Base-by-base conservation (phyloP, 2,797 vertebrate species). In the Acanthurus leucopareius region DNA sequence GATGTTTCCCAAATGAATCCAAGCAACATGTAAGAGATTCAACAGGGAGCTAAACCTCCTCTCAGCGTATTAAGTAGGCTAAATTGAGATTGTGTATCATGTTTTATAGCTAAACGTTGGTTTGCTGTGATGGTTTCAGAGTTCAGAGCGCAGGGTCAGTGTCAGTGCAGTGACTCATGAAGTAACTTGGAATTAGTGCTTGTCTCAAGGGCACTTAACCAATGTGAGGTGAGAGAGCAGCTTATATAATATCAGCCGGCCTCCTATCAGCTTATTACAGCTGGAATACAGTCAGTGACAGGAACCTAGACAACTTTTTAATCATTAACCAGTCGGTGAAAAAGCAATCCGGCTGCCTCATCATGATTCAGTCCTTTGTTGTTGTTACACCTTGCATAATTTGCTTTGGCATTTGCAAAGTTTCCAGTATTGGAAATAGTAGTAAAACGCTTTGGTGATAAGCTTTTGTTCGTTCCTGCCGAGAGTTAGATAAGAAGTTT, bases 261-360 rank as follows among this genome's bases (percentile, higher is more conserved):
- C 19, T 79, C 51, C 25, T 75, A 67, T 80, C 79, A 60, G 52
- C 62, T 1, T 51, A 75, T 84, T 59, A 69, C 69, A 77, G 80
- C 67, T 75, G 64, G 42, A 63, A 38, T 51, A 40, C 48, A 38
- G 25, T 47, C 51, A 22, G n/a, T 65, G 52, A 11, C 19, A 40
- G 52, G 61, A 53, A 58, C 35, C 15, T 20, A 52, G 58, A 22
- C 40, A 58, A n/a, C 49, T 35, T 72, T 69, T 22, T 48, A 79
- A 88, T 88, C 57, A 84, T 84, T 82, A 81, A 84, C 80, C 75
- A 51, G 64, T 28, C 25, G 0, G 38, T 49, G 40, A 60, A 60
- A 70, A 28, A 3, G 28, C 25, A 17, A 20, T 60, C 45, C 56
- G 17, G 3, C 35, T 52, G 60, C 22, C 49, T 40, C 68, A 32